Evolutionary conservation across 2,888 invertebrate species (phyloP), one percentile per base, ranked within the genome.

Genomic region (Stenodera caucasica): DNA sequence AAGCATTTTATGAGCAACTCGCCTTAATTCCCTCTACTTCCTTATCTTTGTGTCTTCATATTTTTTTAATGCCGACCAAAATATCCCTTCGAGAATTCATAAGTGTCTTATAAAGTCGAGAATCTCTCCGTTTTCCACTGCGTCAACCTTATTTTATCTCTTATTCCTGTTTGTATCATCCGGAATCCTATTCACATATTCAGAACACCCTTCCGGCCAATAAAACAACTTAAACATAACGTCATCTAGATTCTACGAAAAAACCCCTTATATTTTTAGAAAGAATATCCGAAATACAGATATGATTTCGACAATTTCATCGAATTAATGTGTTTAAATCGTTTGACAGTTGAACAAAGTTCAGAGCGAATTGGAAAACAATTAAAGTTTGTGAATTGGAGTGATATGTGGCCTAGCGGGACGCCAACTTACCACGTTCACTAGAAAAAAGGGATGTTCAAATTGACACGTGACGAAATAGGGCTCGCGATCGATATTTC

Each of bases 341-440:
- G 26, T 26, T 26, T 40, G 21, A 3, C 21, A 21, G 18, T 18
- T 21, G 21, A 18, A 40, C 18, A 18, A 40, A 18, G 18, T 18
- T 21, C 11, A 8, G 4, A 8, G 15, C 55, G 61, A 57, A 61
- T 55, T 30, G 61, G 51, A 50, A 61, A 61, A 58, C 55, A 61
- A 58, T 61, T 58, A 61, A 61, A 58, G 26, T 61, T 21, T 58
- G 57, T 49, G 54, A 49, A 37, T 40, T 49, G 55, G 57, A 33
- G 56, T 54, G 58, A 56, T 49, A 56, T 60, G 45, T 53, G 30
- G 45, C 50, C 50, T 33, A 26, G 53, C 21, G 60, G 53, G 60
- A 49, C 37, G 32, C 49, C 53, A 49, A 40, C 14, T 60, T 53
- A 49, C 49, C 33, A 53, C 57, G 50, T 60, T 60, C 40, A 23